Percentiles rank a stretch among this genome's conserved stretches.
Evolutionary conservation across 2,888 invertebrate genomes (phyloP).

Genomic region (Salpingus planirostris): DNA sequence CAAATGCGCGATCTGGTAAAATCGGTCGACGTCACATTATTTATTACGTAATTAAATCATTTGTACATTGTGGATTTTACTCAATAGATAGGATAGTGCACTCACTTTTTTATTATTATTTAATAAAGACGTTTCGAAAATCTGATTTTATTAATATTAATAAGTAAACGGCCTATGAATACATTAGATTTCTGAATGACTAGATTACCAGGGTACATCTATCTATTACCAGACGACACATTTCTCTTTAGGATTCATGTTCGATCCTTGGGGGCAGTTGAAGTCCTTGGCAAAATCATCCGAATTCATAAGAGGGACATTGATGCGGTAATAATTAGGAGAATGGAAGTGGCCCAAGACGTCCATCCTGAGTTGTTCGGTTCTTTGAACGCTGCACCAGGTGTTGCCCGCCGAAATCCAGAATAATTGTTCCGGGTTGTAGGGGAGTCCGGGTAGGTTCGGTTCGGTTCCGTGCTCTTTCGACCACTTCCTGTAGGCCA

Average conservation of each 20-base stretch:
- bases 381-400: conserved; percentile 73
- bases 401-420: conserved; percentile 76
- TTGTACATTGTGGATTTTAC: too few species aligned
- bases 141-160: background rate
- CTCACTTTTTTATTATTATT: too few species aligned
- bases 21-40: background rate
- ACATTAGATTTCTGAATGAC: background rate
- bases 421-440: conserved; percentile 59
- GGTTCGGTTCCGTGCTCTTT: conserved; percentile 51
- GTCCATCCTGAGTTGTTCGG: conserved; percentile 54
- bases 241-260: conserved; percentile 48
- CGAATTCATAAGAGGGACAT: conserved; percentile 48
- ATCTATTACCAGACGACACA: conserved; percentile 29
- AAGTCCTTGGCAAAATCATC: conserved; percentile 48
- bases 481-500: conserved; percentile 71
- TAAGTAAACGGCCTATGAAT: background rate
- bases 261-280: conserved; percentile 43
- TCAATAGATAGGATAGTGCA: too few species aligned
- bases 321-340: conserved; percentile 43
- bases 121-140: too few species aligned
- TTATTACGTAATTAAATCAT: too few species aligned
- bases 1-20: conserved; percentile 53
- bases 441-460: conserved; percentile 39
- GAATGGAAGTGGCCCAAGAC: conserved; percentile 73
- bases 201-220: conserved; percentile 7